Base-by-base conservation (phyloP, 2,113 vertebrate genomes). In the Pheucticus melanocephalus region DNA sequence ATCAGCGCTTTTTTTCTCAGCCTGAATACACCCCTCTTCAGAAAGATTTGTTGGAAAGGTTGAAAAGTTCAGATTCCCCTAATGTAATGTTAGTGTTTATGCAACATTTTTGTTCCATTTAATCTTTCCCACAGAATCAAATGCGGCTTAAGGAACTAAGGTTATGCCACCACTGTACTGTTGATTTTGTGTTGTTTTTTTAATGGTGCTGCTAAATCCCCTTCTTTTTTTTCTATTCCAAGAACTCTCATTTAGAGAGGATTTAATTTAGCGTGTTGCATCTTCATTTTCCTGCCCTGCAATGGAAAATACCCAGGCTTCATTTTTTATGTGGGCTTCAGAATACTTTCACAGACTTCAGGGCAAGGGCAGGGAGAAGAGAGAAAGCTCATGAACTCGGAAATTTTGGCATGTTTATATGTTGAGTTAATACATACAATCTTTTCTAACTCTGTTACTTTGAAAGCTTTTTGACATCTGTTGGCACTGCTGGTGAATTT, bases 391-490 rank as follows among this genome's bases (percentile, higher is more conserved):
- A 57, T 72, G 69, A 81, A 88, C 69, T 94, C 64, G 68, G 56
- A 91, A 92, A 84, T 94, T 42, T 71, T 82, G 45, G 15, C 65
- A 39, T 88, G 57, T 91, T 96, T 87, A 70, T 92, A 65, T 53
- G 78, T 35, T 84, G 47, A 93, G 28, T 82, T 88, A 92, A 79
- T 94, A 33, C 42, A 47, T 68, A 48, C 71, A 88, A 72, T 84
- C 73, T 82, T 82, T 92, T 84, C 88, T 78, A 75, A 92, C 45
- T 72, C 60, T 75, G 42, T 75, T 84, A 65, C 70, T 93, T 72
- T 91, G 94, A 93, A 90, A 94, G 61, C 45, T 85, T 91, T 94
- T 37, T 91, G 89, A 95, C 77, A 86, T 92, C 78, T 92, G 57
- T 78, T 94, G 75, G 89, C 89, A 72, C 40, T 65, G 72, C 50